These are phyloP conservation scores for Hyperopisus bebe DNA, from an alignment of 2,113 vertebrate genomes.

Conservation along the genomic window DNA sequence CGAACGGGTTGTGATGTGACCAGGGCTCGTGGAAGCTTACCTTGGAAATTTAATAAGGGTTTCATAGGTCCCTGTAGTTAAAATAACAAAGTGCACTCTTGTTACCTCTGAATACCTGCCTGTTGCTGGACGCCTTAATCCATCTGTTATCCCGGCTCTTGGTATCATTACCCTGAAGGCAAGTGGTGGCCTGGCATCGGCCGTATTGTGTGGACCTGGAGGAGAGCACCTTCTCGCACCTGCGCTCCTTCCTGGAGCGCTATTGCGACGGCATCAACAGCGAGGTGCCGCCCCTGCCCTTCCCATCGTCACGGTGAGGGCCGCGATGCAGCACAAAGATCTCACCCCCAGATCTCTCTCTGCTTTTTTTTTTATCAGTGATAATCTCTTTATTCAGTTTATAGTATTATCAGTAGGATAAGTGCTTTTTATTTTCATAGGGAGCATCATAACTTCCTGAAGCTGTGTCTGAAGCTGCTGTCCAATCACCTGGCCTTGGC, in stretches of 20 bases:
- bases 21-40: neutral
- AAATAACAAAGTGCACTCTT: neutral
- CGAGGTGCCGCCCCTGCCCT: constrained; percentile 72
- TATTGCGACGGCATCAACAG: constrained; percentile 81
- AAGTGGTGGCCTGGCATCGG: constrained; percentile 77
- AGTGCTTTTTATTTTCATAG: constrained; percentile 48
- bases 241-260: constrained; percentile 74
- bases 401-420: too few relatives aligned
- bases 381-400: neutral
- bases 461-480: constrained; percentile 86
- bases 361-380: neutral
- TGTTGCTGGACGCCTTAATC: neutral
- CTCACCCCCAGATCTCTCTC: neutral
- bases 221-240: constrained; percentile 76
- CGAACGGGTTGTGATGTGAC: neutral
- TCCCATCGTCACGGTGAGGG: constrained; percentile 72
- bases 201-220: constrained; percentile 78
- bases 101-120: neutral
- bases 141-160: neutral
- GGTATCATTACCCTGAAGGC: constrained; percentile 41
- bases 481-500: constrained; percentile 96
- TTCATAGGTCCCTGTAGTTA: neutral
- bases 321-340: neutral
- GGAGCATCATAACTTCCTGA: constrained; percentile 92
- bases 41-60: neutral